Conservation (phyloP, 1,140 invertebrate species). For the Zelostemma sp. region DNA sequence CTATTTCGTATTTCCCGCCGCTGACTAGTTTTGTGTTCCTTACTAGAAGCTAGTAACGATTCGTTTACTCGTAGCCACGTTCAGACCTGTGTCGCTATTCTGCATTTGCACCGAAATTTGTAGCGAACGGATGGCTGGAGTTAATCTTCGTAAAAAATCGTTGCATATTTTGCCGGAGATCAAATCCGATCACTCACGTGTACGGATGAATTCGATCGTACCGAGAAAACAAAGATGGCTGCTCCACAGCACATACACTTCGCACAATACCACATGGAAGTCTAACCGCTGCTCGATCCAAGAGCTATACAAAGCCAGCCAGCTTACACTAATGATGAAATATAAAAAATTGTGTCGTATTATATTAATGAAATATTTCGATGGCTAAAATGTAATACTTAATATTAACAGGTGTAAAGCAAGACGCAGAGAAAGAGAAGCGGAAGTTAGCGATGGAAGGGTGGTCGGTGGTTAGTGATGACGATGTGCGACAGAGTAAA, state of each 20-base stretch:
- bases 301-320: constrained; percentile 63
- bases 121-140: no score
- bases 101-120: no score
- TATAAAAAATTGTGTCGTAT: constrained; percentile 59
- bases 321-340: constrained; percentile 70
- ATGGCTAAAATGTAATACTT: constrained; percentile 70
- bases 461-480: constrained; percentile 69
- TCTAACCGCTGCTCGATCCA: constrained; percentile 65
- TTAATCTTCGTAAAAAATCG: no score
- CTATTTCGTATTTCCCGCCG: no score
- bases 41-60: no score
- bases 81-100: no score
- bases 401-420: constrained; percentile 71
- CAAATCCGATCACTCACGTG: neutral
- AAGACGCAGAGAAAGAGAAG: constrained; percentile 71
- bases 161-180: no score
- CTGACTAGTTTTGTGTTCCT: no score
- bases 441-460: constrained; percentile 69
- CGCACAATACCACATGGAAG: constrained; percentile 66
- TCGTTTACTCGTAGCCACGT: no score
- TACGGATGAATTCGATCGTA: neutral
- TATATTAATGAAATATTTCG: constrained; percentile 60
- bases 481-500: constrained; percentile 64
- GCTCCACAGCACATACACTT: constrained; percentile 68
- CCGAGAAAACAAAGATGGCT: constrained; percentile 52